Evolutionary conservation across 2,888 invertebrate species (phyloP).

Genomic region (Lycaena phlaeas): DNA sequence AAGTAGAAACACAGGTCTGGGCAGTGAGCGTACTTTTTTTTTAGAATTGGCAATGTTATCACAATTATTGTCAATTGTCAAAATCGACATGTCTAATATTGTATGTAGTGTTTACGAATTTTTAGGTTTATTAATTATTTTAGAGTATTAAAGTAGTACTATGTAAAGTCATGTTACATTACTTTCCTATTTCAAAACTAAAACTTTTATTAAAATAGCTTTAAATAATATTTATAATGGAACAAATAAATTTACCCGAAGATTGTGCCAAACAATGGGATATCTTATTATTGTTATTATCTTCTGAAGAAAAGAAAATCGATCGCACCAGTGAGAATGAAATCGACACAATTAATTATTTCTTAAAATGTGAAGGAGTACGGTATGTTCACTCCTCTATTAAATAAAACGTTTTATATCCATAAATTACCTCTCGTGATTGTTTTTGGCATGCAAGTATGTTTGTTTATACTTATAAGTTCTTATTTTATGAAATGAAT

Average conservation of each 20-base stretch:
- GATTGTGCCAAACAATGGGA: slow-evolving; percentile 61
- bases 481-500: too few species aligned
- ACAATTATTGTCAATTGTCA: too few species aligned
- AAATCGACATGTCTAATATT: not conserved
- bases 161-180: not conserved
- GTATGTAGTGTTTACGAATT: slow-evolving; percentile 2
- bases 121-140: too few species aligned
- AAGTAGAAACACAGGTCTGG: too few species aligned
- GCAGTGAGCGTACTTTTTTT: too few species aligned
- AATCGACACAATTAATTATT: slow-evolving; percentile 53
- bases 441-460: too few species aligned
- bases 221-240: slow-evolving; percentile 29
- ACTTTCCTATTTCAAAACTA: not conserved
- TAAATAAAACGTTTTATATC: too few species aligned
- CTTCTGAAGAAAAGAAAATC: slow-evolving; percentile 59
- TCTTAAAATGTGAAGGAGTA: slow-evolving; percentile 48
- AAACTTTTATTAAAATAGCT: not conserved
- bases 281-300: slow-evolving; percentile 46
- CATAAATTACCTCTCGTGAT: too few species aligned
- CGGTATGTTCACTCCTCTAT: slow-evolving; percentile 29
- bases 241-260: slow-evolving; percentile 37
- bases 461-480: too few species aligned
- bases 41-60: too few species aligned
- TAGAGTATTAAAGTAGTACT: too few species aligned
- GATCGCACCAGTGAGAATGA: slow-evolving; percentile 49